Evolutionary conservation across 2,888 invertebrate genomes (phyloP).

Genomic region (Drosophila limbata): DNA sequence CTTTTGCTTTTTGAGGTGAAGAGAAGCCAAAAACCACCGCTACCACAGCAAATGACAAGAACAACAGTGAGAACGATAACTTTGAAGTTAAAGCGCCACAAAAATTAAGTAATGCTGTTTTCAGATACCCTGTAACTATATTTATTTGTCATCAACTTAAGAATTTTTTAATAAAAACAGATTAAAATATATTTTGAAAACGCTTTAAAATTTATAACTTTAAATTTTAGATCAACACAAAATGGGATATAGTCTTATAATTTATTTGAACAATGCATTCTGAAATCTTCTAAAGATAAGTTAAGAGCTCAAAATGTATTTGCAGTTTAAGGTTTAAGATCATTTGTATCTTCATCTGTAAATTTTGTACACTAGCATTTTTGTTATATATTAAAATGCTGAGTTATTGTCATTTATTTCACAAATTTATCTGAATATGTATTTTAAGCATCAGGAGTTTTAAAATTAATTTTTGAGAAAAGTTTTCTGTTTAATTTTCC

Average conservation of each 20-base stretch:
- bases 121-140: slow-evolving; percentile 16
- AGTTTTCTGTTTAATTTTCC: no score
- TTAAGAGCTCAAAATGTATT: neutral
- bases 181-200: neutral
- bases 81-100: slow-evolving; percentile 33
- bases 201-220: no score
- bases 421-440: no score
- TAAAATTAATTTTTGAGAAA: no score
- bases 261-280: neutral
- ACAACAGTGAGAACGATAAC: slow-evolving; percentile 15
- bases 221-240: no score
- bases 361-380: no score
- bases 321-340: neutral
- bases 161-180: neutral
- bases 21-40: slow-evolving; percentile 43
- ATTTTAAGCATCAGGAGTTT: no score
- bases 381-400: no score
- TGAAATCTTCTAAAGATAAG: neutral
- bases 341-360: neutral
- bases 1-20: slow-evolving; percentile 14
- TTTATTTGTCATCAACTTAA: neutral
- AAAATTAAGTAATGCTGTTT: slow-evolving; percentile 25
- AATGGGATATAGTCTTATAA: neutral
- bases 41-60: slow-evolving; percentile 44
- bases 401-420: no score